Evolutionary conservation across 2,888 invertebrate species (phyloP), one percentile per base, ranked within the genome.

Genomic region (Zygogramma bicolorata): DNA sequence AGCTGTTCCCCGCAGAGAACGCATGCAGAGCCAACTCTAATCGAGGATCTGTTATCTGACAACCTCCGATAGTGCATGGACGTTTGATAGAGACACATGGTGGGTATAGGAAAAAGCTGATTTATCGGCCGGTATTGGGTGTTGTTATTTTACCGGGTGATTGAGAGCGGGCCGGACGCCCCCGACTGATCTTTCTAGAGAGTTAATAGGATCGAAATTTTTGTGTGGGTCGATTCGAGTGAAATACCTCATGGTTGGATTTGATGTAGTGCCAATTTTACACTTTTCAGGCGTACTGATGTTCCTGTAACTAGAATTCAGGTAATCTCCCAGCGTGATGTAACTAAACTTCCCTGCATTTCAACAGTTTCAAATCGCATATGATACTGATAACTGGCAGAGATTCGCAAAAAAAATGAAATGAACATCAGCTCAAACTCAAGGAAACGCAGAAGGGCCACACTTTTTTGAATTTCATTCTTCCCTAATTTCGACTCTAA

Each of bases 1-100:
- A 85, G 85, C 85, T 85, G 85, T 84, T 83, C 78, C 83, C 84
- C 80, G 84, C 83, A 76, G 84, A 71, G 85, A 82, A 75, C 84
- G 79, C 85, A 85, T 83, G 85, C 85, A 79, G 85, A 76, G 85
- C 83, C 80, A 80, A 81, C 84, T 84, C 84, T 84, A 85, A 85
- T 85, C 85, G 85, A 84, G 85, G 84, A 85, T 85, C 84, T 84
- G 84, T 84, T 85, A 84, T 85, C 85, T 84, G 84, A 82, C 84
- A 81, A 82, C 80, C 81, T 77, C 81, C 80, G 79, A 80, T 79
- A 76, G 78, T 77, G 81, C 79, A 60, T 34, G 53, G 80, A 73
- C 71, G 76, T 80, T 80, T 78, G 80, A 81, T 82, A 78, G 81
- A 81, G 81, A 81, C 79, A 77, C 80, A 80, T 81, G 78, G 78